These are phyloP conservation scores for Neopelma chrysocephalum DNA, from an alignment of 2,797 vertebrate species.

Conservation along the genomic window DNA sequence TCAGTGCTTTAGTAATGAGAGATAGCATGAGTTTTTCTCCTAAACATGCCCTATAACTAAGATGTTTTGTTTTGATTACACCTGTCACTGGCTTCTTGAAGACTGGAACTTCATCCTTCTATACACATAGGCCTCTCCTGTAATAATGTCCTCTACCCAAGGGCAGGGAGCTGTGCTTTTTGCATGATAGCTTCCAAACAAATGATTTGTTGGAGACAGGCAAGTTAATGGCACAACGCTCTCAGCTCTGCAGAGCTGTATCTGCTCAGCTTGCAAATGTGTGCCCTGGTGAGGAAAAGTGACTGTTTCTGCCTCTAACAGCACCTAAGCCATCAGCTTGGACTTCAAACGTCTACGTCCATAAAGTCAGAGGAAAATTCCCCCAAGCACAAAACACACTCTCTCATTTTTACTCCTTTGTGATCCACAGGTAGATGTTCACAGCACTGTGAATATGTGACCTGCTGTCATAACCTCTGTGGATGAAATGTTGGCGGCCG, in stretches of 20 bases:
- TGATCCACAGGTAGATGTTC: neutral
- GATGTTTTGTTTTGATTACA: neutral
- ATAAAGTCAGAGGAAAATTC: neutral
- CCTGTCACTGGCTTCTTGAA: neutral
- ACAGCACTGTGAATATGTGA: neutral
- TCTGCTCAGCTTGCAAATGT: neutral
- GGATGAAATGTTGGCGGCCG: neutral
- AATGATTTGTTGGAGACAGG: neutral
- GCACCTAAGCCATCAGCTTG: neutral
- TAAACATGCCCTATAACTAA: neutral
- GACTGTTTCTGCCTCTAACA: neutral
- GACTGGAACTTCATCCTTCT: neutral
- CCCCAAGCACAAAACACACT: neutral
- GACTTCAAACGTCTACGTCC: neutral
- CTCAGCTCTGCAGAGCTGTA: neutral
- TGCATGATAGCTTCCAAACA: constrained; percentile 25
- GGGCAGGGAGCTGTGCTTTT: constrained; percentile 46
- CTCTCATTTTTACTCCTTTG: neutral
- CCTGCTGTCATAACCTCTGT: neutral
- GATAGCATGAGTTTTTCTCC: neutral
- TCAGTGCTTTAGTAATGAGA: neutral
- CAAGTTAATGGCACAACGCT: neutral
- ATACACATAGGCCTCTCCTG: neutral
- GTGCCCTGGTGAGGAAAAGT: constrained; percentile 4
- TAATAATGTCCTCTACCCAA: constrained; percentile 58